These are phyloP conservation scores for Sycophila texana DNA, from an alignment of 2,888 invertebrate genomes.

Conservation along the genomic window DNA sequence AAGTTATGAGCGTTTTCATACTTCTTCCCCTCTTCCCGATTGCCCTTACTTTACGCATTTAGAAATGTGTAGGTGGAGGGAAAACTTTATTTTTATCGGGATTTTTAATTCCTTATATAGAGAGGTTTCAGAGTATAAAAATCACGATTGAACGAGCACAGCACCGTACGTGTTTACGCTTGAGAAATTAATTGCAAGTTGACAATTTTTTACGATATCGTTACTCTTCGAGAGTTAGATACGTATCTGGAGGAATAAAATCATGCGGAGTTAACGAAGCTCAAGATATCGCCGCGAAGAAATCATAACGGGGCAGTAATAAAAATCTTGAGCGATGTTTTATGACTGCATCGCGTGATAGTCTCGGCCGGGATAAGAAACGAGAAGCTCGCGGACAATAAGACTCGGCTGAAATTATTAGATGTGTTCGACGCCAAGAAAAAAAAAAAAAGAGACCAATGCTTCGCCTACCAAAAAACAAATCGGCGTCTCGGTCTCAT, in stretches of 20 bases:
- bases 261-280: constrained; percentile 54
- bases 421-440: constrained; percentile 27
- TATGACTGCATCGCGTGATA: constrained; percentile 56
- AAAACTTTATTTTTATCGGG: too few relatives aligned
- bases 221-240: constrained; percentile 37
- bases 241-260: constrained; percentile 51
- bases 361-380: constrained; percentile 34
- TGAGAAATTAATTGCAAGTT: constrained; percentile 36
- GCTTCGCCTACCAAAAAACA: constrained; percentile 16
- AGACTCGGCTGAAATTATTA: constrained; percentile 17
- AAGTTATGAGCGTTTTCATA: too few relatives aligned
- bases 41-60: too few relatives aligned
- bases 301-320: constrained; percentile 53
- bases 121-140: too few relatives aligned
- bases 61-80: too few relatives aligned
- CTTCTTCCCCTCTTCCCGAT: too few relatives aligned
- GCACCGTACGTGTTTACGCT: not conserved
- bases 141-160: too few relatives aligned
- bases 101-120: too few relatives aligned
- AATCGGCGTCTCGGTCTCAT: constrained; percentile 27
- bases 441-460: constrained; percentile 20
- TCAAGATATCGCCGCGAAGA: constrained; percentile 46
- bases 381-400: constrained; percentile 46
- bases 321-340: constrained; percentile 56
- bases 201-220: constrained; percentile 43